Conservation (phyloP, 2,888 invertebrate species). For the Platycnemis pennipes region DNA sequence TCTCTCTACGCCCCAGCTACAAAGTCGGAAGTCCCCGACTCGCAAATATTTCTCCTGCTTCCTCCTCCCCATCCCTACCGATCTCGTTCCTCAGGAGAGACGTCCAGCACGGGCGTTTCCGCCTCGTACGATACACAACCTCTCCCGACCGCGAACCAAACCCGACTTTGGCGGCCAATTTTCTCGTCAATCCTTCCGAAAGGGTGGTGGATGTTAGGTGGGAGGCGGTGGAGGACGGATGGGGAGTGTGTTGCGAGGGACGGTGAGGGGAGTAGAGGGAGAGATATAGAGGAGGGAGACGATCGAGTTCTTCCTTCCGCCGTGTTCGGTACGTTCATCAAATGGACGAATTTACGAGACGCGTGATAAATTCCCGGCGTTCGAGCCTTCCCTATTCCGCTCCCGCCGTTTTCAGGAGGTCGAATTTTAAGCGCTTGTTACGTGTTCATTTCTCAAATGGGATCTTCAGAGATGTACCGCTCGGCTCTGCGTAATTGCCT, state of each 20-base stretch:
- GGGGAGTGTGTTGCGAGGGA: background rate
- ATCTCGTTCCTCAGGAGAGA: background rate
- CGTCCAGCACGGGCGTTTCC: background rate
- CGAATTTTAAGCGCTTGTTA: constrained; percentile 22
- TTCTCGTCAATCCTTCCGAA: constrained; percentile 14
- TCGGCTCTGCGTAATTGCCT: background rate
- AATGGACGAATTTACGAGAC: background rate
- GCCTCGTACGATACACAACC: background rate
- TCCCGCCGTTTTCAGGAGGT: background rate
- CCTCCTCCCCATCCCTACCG: background rate
- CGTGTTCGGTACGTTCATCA: background rate
- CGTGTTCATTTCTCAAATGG: background rate
- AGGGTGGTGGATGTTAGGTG: background rate
- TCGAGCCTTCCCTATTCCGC: background rate
- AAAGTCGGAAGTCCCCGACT: too few species aligned
- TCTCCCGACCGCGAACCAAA: background rate
- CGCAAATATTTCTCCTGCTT: too few species aligned
- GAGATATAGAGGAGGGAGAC: too few species aligned
- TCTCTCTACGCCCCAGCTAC: background rate
- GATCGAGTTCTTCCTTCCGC: background rate
- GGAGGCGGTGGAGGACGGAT: too few species aligned
- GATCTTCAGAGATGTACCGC: background rate
- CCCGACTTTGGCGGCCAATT: constrained; percentile 49
- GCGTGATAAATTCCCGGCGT: constrained; percentile 9
- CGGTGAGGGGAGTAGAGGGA: background rate